A percentile compares a stretch with the other conserved stretches of the same genome.
phyloP scores from a whole-genome alignment of 1,140 invertebrate genomes.

The Nautilus pompilius region DNA sequence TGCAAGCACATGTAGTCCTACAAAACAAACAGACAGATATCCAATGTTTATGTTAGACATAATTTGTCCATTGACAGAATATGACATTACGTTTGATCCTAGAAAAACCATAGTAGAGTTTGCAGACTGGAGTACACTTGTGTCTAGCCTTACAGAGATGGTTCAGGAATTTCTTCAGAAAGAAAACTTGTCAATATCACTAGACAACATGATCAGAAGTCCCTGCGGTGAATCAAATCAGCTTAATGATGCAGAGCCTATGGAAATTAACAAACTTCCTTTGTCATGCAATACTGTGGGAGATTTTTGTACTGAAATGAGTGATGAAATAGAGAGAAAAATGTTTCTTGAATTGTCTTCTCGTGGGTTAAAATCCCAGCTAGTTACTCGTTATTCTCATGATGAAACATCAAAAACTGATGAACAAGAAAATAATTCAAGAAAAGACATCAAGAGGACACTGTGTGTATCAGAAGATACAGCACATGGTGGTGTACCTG shows the following conservation, averaged over 20 bases:
- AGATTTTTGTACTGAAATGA: no score
- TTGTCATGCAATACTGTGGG: no score
- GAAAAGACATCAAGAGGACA: no score
- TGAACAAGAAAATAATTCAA: background rate
- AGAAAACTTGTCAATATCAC: conserved; percentile 29
- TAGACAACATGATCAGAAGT: background rate
- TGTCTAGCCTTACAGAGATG: conserved; percentile 58
- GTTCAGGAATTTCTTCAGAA: conserved; percentile 46
- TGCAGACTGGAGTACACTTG: conserved; percentile 61
- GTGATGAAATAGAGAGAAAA: background rate
- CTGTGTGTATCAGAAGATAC: no score
- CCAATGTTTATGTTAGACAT: conserved; percentile 64
- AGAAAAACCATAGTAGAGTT: conserved; percentile 63
- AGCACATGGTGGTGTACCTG: no score
- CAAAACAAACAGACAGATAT: conserved; percentile 50
- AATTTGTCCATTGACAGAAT: conserved; percentile 60
- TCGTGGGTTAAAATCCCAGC: background rate
- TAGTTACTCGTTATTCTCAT: background rate
- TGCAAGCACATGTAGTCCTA: conserved; percentile 24
- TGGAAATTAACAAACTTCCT: no score
- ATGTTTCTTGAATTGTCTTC: background rate
- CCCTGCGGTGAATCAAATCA: background rate
- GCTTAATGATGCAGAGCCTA: no score
- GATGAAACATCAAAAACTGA: background rate
- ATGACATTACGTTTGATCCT: conserved; percentile 61